phyloP scores from a whole-genome alignment of 2,113 vertebrate genomes.

The Corythoichthys haematopterus region DNA sequence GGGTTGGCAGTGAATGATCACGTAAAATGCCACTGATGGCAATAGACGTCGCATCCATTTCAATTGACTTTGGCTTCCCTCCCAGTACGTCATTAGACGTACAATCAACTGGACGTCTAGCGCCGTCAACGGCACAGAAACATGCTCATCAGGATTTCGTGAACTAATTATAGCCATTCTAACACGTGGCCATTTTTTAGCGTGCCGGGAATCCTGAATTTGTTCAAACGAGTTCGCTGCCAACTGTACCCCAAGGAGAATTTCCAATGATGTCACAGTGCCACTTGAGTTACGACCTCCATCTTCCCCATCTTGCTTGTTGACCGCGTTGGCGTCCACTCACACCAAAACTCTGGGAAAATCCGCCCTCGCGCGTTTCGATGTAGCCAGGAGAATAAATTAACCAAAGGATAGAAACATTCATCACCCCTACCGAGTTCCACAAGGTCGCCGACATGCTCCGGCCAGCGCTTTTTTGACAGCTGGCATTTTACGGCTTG shows the following conservation, averaged over 20 bases:
- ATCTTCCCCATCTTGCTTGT: slow-evolving; percentile 37
- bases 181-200: neutral
- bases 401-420: slow-evolving; percentile 46
- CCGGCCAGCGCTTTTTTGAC: slow-evolving; percentile 39
- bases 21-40: no score
- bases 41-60: no score
- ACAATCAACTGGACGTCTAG: no score
- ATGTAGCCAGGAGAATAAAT: slow-evolving; percentile 38
- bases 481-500: slow-evolving; percentile 40
- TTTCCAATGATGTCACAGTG: slow-evolving; percentile 62
- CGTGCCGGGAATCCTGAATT: slow-evolving; percentile 14
- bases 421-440: slow-evolving; percentile 31
- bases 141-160: neutral
- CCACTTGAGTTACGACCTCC: slow-evolving; percentile 37
- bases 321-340: slow-evolving; percentile 34
- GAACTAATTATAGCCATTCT: neutral
- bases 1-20: no score
- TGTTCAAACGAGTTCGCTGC: slow-evolving; percentile 12
- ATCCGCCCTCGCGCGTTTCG: no score
- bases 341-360: neutral
- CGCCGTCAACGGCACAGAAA: neutral
- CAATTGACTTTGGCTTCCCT: no score
- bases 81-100: no score
- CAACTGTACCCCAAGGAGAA: slow-evolving; percentile 34
- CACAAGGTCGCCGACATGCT: slow-evolving; percentile 8